These are phyloP conservation scores for Phyllostomus discolor DNA, from an alignment of 2,113 vertebrate species.

Conservation along the genomic window DNA sequence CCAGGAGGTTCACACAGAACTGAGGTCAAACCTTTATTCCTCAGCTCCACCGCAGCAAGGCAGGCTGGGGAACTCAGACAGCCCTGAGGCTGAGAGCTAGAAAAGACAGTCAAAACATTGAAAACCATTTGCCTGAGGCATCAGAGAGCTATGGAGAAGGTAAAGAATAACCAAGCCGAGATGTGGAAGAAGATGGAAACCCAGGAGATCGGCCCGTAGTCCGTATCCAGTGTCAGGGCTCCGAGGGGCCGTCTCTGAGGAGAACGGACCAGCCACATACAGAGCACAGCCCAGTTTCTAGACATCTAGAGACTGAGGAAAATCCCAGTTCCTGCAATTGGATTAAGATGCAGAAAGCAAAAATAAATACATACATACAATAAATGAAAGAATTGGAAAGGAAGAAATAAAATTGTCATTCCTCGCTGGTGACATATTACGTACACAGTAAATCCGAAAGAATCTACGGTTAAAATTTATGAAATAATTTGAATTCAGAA, in stretches of 20 bases:
- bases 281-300: not conserved
- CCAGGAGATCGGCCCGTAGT: not conserved
- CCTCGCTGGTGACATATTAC: not conserved
- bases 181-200: not conserved
- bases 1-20: not conserved
- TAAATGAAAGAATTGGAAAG: conserved; percentile 1
- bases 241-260: not conserved
- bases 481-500: not conserved
- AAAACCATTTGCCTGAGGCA: not conserved
- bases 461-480: not conserved
- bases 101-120: not conserved
- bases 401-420: not conserved
- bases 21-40: not conserved
- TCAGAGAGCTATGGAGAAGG: not conserved
- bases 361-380: not conserved
- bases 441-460: not conserved
- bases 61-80: not conserved
- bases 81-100: not conserved
- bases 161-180: not conserved
- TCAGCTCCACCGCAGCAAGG: not conserved
- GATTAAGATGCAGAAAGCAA: not conserved
- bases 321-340: not conserved
- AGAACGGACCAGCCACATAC: not conserved
- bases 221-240: not conserved
- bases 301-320: not conserved